phyloP scores from a whole-genome alignment of 2,797 vertebrate genomes.

The Rhincodon typus region DNA sequence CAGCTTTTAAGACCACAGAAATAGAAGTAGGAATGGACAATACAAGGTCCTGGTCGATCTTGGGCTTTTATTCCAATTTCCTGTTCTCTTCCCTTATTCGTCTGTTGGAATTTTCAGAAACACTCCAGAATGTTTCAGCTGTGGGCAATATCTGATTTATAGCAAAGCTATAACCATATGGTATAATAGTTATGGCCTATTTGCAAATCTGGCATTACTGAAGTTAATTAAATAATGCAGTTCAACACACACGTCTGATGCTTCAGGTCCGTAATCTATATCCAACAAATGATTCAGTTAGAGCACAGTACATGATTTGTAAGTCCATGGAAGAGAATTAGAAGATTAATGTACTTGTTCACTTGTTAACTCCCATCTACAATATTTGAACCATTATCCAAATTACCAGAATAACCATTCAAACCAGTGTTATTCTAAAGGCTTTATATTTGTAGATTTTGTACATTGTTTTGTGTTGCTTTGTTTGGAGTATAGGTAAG shows the following conservation, averaged over 20 bases:
- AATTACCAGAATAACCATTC: background rate
- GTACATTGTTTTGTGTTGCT: background rate
- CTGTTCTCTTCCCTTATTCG: background rate
- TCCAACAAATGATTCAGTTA: background rate
- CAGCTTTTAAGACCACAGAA: background rate
- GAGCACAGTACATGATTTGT: background rate
- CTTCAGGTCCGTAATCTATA: background rate
- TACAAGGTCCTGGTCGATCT: background rate
- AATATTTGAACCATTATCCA: background rate
- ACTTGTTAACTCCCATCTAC: background rate
- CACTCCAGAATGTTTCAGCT: background rate
- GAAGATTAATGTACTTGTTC: background rate
- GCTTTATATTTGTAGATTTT: background rate
- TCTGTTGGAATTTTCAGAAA: background rate
- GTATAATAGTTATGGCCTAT: background rate
- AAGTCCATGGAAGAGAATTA: background rate
- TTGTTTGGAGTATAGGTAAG: background rate
- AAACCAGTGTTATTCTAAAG: background rate
- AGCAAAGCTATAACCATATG: background rate
- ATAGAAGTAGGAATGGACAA: background rate
- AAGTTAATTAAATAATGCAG: background rate
- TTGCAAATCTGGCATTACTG: background rate
- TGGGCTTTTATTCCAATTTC: background rate
- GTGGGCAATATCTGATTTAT: background rate
- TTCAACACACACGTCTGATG: background rate